Evolutionary conservation across 2,888 invertebrate species (phyloP).

Genomic region (Carabus problematicus): DNA sequence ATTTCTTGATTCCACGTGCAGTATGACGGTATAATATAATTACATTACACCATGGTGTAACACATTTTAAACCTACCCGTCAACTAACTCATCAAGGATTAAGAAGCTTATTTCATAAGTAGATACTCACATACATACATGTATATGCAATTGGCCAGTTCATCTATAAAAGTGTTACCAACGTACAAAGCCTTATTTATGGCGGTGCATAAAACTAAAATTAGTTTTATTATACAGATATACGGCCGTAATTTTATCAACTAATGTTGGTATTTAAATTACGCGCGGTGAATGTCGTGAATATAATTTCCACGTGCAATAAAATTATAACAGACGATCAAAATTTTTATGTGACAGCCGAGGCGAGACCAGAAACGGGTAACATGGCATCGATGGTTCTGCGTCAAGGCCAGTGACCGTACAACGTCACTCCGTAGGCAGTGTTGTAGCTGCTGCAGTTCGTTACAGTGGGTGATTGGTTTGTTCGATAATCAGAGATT

Average conservation of each 20-base stretch:
- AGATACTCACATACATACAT: background rate
- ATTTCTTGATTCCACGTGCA: too few species aligned
- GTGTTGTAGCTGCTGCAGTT: too few species aligned
- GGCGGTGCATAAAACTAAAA: slow-evolving; percentile 36
- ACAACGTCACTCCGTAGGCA: slow-evolving; percentile 9
- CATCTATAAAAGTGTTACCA: slow-evolving; percentile 25
- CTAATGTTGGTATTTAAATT: slow-evolving; percentile 27
- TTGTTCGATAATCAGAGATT: slow-evolving; percentile 39
- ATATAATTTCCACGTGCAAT: slow-evolving; percentile 24
- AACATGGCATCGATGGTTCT: background rate
- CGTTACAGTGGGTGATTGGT: slow-evolving; percentile 26
- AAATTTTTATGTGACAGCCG: slow-evolving; percentile 32
- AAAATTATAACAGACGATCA: slow-evolving; percentile 36
- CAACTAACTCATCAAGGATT: too few species aligned
- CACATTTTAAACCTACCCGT: too few species aligned
- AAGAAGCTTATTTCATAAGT: too few species aligned
- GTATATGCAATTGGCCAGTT: background rate
- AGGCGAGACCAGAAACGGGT: background rate
- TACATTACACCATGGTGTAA: too few species aligned
- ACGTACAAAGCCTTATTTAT: slow-evolving; percentile 36
- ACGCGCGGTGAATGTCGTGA: slow-evolving; percentile 22
- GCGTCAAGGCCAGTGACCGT: slow-evolving; percentile 27
- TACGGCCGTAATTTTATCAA: slow-evolving; percentile 37
- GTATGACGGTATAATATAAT: too few species aligned
- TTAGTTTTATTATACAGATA: slow-evolving; percentile 41